Evolutionary conservation across 2,888 invertebrate species (phyloP), one percentile per base, ranked within the genome.

Genomic region (Ryuthela nishihirai): DNA sequence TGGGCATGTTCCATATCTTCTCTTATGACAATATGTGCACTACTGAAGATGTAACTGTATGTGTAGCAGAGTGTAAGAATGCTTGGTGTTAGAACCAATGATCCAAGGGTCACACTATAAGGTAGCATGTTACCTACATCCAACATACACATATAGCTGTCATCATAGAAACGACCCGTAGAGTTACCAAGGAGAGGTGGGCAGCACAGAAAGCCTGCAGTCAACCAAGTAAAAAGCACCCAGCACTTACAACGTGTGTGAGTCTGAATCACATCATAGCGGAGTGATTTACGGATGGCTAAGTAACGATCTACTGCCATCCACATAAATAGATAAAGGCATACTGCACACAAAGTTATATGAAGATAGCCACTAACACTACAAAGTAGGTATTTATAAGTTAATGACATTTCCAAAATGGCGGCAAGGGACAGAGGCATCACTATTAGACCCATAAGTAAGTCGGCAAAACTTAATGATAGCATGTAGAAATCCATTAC

Each of bases 221-320:
- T 93, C 69, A 95, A 85, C 97, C 97, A 98, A 34, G 93, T 92
- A 77, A 97, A 93, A 60, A 87, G 88, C 85, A 95, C 92, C 95
- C 97, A 97, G 75, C 95, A 97, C 74, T 93, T 90, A 74, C 94
- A 93, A 59, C 92, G 80, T 20, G 87, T 87, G 70, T 84, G 81
- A 49, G 86, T 86, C 77, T 90, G 89, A 67, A 95, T 87, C 71
- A 90, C 88, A 79, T 94, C 93, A 81, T 97, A 68, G 71, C 64
- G 64, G 7, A 66, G 50, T 1, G 49, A 40, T 20, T 60, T 60
- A 6, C 42, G 36, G 4, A 46, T 42, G 2, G 50, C 54, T 10
- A 60, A 15, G 20, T 60, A 60, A 67, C 88, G 75, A 81, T 97
- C 97, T 69, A 95, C 95, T 70, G 92, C 92, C 72, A 95, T 93